Base-by-base conservation (phyloP, 1,140 invertebrate species). In the Tetramorium alpestre region DNA sequence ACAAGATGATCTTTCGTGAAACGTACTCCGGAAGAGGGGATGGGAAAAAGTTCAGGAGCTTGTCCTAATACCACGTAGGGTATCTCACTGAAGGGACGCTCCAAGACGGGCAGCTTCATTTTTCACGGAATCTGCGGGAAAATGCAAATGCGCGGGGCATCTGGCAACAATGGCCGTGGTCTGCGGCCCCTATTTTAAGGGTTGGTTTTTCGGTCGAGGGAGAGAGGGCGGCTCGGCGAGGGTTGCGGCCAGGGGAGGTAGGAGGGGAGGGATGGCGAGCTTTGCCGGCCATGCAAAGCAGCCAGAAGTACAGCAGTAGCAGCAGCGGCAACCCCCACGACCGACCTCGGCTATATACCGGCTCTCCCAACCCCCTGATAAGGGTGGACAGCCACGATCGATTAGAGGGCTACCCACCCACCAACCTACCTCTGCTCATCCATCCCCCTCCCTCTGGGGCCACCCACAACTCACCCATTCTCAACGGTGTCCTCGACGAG, bases 301-400 rank as follows among this genome's bases (percentile, higher is more conserved):
- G 93, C 85, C 72, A 92, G 89, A 89, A 85, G 88, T 85, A 87
- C 87, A 73, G 88, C 80, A 58, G 84, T 70, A 60, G 76, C 75
- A 82, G 87, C 91, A 64, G 77, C 77, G 69, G 87, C 56, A 49
- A 77, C 89, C 88, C 86, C 90, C 82, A 89, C 88, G 88, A 89
- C 90, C 90, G 89, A 88, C 88, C 90, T 89, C 91, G 91, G 88
- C 88, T 89, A 90, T 91, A 92, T 91, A 91, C 88, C 77, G 89
- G 86, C 87, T 88, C 90, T 90, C 92, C 92, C 92, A 92, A 94
- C 93, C 93, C 93, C 93, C 95, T 95, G 94, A 95, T 95, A 95
- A 95, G 95, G 95, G 95, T 95, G 95, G 95, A 95, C 95, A 95
- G 94, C 94, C 93, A 93, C 95, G 95, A 95, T 95, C 95, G 95